These are phyloP conservation scores for Phyllopteryx taeniolatus DNA, from an alignment of 2,113 vertebrate genomes.

Conservation along the genomic window DNA sequence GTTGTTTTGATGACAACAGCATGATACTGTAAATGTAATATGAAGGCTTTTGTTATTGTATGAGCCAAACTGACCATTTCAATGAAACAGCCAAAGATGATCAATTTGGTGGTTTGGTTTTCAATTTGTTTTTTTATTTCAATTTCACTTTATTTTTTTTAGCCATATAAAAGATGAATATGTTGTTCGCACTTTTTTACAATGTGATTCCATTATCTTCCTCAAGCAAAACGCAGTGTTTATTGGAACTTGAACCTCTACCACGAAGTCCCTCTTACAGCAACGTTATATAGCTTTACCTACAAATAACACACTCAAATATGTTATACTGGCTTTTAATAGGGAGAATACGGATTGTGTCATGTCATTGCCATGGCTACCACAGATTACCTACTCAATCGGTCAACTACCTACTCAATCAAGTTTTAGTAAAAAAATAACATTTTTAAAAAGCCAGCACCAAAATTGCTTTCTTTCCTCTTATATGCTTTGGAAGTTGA, in stretches of 20 bases:
- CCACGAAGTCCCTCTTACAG: no score
- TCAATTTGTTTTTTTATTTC: constrained; percentile 26
- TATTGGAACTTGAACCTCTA: no score
- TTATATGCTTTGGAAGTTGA: constrained; percentile 53
- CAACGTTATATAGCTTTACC: no score
- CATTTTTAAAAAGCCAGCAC: not conserved
- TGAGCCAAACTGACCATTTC: not conserved
- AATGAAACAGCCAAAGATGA: not conserved
- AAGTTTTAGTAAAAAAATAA: not conserved
- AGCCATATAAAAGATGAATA: constrained; percentile 12
- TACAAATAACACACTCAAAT: no score
- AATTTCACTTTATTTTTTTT: constrained; percentile 3
- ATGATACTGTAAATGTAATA: not conserved
- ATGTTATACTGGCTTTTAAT: no score
- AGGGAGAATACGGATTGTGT: not conserved
- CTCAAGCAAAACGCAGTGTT: not conserved
- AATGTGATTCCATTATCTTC: constrained; percentile 5
- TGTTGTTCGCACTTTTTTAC: no score
- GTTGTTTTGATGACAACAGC: constrained; percentile 16
- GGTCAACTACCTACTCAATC: no score
- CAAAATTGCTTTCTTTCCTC: constrained; percentile 25
- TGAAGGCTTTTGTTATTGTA: not conserved
- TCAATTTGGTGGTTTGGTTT: not conserved
- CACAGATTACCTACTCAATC: no score
- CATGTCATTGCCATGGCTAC: no score